phyloP scores from a whole-genome alignment of 2,113 vertebrate genomes.

The Oryzias javanicus region DNA sequence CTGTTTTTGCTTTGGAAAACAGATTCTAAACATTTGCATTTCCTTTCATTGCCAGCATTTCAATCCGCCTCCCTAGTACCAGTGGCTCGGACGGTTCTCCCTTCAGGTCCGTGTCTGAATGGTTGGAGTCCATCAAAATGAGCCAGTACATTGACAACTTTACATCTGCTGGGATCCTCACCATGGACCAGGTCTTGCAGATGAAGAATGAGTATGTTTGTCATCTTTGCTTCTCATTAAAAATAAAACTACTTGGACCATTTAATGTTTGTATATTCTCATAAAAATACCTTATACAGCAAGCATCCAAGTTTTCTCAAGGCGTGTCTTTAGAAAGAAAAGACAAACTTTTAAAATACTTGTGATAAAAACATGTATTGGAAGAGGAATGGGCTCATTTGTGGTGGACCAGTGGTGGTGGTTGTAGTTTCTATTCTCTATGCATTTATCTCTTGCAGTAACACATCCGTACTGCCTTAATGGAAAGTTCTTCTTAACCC shows the following conservation, averaged over 20 bases:
- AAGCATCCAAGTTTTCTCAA: no score
- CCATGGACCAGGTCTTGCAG: constrained; percentile 93
- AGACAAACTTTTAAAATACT: no score
- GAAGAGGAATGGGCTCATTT: constrained; percentile 39
- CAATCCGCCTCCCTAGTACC: constrained; percentile 95
- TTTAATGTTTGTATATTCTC: no score
- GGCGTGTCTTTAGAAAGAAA: no score
- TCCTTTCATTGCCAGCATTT: constrained; percentile 77
- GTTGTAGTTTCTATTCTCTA: constrained; percentile 60
- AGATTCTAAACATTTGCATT: constrained; percentile 45
- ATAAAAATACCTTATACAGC: no score
- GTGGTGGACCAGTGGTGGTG: constrained; percentile 60
- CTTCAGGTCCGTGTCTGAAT: constrained; percentile 89
- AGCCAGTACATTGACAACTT: constrained; percentile 95
- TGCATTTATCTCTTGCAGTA: constrained; percentile 52
- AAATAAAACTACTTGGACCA: no score
- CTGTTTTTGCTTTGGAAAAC: constrained; percentile 46
- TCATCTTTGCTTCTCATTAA: no score
- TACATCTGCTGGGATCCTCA: constrained; percentile 82
- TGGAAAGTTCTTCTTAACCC: constrained; percentile 55
- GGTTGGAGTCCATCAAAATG: constrained; percentile 98
- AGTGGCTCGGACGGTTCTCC: constrained; percentile 89
- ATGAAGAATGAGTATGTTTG: constrained; percentile 92
- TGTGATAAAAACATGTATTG: no score
- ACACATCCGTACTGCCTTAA: constrained; percentile 42